These are phyloP conservation scores for Tetragnatha montana DNA, from an alignment of 2,888 invertebrate species.

Conservation along the genomic window DNA sequence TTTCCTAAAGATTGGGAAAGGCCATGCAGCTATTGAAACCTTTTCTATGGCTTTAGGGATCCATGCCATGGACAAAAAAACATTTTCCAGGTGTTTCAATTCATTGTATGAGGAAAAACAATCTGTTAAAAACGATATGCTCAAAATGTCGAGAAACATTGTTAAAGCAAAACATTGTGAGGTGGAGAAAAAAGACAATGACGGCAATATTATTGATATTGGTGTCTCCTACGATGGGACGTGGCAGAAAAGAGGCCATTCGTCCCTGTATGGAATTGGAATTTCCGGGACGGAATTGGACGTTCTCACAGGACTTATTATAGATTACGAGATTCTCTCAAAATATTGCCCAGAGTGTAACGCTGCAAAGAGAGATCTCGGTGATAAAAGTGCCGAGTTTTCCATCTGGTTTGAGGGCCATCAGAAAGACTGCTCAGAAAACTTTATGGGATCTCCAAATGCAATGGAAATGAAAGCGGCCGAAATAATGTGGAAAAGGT, in stretches of 20 bases:
- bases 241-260: not conserved
- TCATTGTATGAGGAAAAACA: not conserved
- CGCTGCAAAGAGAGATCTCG: not conserved
- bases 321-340: not conserved
- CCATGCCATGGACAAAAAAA: conserved; percentile 14
- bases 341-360: conserved; percentile 1
- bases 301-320: not conserved
- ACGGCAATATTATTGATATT: not conserved
- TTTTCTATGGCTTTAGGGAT: not conserved
- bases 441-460: not conserved
- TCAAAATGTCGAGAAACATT: not conserved
- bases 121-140: not conserved
- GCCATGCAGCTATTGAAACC: not conserved
- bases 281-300: not conserved
- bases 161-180: not conserved
- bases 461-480: not conserved
- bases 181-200: not conserved
- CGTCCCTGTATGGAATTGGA: not conserved
- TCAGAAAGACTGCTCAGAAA: not conserved
- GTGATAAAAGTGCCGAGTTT: not conserved
- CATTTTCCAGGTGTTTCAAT: conserved; percentile 1
- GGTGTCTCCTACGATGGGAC: conserved; percentile 1
- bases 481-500: conserved; percentile 7
- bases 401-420: conserved; percentile 13
- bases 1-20: conserved; percentile 20